Base-by-base conservation (phyloP, 1,140 invertebrate genomes). In the Diprion similis region DNA sequence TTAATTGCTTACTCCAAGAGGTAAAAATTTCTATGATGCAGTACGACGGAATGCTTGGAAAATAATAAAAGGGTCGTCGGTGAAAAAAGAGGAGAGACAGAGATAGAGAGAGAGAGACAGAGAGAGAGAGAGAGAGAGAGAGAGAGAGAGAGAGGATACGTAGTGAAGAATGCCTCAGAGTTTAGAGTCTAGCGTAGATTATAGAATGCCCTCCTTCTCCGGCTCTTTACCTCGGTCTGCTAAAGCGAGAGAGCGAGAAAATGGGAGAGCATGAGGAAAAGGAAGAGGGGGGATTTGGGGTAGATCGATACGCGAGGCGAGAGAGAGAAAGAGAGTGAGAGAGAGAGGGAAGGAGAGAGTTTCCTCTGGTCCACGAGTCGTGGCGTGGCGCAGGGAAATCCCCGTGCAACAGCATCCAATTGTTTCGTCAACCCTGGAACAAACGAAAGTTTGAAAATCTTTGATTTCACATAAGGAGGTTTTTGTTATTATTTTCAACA, bases 141-240 rank as follows among this genome's bases (percentile, higher is more conserved):
- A n/a, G 24, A 37, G 24, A 37, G 24, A 37, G 6, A 37, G 2
- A 37, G 24, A 37, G 24, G 24, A 37, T 37, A 6, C 9, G 51
- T 59, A 59, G 11, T 59, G 51, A 59, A 59, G 51, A 59, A 59
- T 59, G 51, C 51, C 9, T 8, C 24, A 6, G 2, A 37, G 24
- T 37, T 6, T 59, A 59, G 51, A 59, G 11, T 59, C 51, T 37
- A 37, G 24, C 24, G 2, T 17, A 59, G 51, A 9, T 13, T 17
- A 59, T 59, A 59, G 51, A 59, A 59, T 59, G 51, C 51, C n/a
- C 51, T 59, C 51, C 51, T 59, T 17, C n/a, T 59, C 51, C 24
- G 24, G 2, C 51, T 59, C 51, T 59, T 8, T 59, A 13, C 51
- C 51, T 59, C n/a, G 51, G 51, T 59, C 51, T 8, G n/a, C 51